phyloP scores from a whole-genome alignment of 2,888 invertebrate species.

The Selenia dentaria region DNA sequence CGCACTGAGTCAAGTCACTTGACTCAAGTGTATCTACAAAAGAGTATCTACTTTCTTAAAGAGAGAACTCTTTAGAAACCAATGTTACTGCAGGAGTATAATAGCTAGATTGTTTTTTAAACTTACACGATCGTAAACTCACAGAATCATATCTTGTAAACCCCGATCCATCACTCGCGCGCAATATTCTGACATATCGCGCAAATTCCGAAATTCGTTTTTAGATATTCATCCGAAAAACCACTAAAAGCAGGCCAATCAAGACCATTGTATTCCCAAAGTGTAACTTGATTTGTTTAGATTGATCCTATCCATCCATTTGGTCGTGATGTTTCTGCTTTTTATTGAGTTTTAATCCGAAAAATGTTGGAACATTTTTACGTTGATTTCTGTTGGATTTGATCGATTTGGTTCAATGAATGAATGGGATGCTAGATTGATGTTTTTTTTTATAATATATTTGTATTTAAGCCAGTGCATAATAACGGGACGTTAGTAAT shows the following conservation, averaged over 20 bases:
- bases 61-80: too few species aligned
- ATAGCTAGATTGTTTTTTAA: too few species aligned
- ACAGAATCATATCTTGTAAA: too few species aligned
- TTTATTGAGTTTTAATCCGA: conserved; percentile 51
- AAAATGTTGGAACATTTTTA: conserved; percentile 41
- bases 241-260: conserved; percentile 61
- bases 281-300: conserved; percentile 64
- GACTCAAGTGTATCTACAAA: too few species aligned
- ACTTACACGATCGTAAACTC: too few species aligned
- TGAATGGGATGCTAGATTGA: conserved; percentile 9
- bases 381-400: conserved; percentile 27
- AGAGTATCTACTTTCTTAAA: too few species aligned
- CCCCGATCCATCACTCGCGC: conserved; percentile 58
- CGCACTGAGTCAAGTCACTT: too few species aligned
- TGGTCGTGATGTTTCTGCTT: conserved; percentile 42
- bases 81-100: too few species aligned
- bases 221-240: conserved; percentile 50
- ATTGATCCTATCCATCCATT: conserved; percentile 69
- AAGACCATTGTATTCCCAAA: conserved; percentile 61
- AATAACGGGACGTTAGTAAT: too few species aligned
- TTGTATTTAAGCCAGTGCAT: too few species aligned
- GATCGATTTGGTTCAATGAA: conserved; percentile 25
- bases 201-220: conserved; percentile 58
- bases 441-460: background rate
- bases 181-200: conserved; percentile 60